These are phyloP conservation scores for Glyptemys insculpta DNA, from an alignment of 2,797 vertebrate species.

Conservation along the genomic window DNA sequence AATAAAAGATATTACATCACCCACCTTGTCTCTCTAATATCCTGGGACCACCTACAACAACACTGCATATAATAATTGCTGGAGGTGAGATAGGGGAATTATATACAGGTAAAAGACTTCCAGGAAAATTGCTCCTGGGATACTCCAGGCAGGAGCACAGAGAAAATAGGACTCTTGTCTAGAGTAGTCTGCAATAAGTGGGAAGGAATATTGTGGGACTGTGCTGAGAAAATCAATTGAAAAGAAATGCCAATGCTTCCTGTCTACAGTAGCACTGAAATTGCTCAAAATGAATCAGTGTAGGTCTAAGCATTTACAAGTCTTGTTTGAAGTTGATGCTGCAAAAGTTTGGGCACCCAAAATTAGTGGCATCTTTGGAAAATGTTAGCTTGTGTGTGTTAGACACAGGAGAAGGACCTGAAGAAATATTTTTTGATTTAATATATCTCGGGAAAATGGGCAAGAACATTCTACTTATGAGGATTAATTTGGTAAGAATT, in stretches of 20 bases:
- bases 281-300: no score
- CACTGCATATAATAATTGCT: no score
- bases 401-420: neutral
- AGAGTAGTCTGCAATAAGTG: neutral
- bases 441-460: neutral
- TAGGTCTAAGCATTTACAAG: no score
- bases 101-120: no score
- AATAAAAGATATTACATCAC: no score
- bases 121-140: accelerated
- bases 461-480: neutral
- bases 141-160: accelerated
- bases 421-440: neutral
- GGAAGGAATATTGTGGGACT: neutral
- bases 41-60: no score
- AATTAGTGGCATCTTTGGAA: accelerated
- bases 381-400: neutral
- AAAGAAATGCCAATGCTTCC: neutral
- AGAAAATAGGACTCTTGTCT: neutral
- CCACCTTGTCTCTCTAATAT: no score
- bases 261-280: no score
- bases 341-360: neutral
- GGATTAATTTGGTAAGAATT: neutral
- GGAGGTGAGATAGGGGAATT: no score
- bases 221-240: neutral
- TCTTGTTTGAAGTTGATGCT: neutral